phyloP scores from a whole-genome alignment of 2,888 invertebrate genomes.

The Neoaliturus tenellus region DNA sequence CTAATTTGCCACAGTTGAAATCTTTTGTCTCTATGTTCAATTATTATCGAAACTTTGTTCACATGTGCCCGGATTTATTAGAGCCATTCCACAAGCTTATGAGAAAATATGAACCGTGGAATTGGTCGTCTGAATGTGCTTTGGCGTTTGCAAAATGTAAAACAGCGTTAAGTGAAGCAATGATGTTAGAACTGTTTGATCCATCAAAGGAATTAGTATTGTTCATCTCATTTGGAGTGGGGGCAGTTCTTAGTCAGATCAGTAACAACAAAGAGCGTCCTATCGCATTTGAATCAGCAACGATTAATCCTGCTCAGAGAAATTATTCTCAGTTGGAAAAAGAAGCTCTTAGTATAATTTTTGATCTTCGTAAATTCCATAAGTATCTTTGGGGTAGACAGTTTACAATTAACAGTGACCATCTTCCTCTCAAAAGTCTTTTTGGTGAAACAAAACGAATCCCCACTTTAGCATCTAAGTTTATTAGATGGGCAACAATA shows the following conservation, averaged over 20 bases:
- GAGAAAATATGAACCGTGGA: constrained; percentile 28
- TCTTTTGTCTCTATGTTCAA: constrained; percentile 13
- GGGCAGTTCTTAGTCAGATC: neutral
- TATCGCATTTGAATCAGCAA: constrained; percentile 12
- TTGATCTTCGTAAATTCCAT: constrained; percentile 19
- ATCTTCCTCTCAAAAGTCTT: neutral
- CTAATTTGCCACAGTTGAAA: neutral
- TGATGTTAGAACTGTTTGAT: constrained; percentile 24
- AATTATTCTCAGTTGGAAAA: constrained; percentile 40
- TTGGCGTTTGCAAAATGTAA: constrained; percentile 10
- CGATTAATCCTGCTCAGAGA: neutral
- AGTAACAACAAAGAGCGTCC: neutral
- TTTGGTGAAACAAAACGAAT: no score
- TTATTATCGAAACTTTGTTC: constrained; percentile 35
- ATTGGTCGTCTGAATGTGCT: constrained; percentile 15
- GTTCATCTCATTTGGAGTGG: constrained; percentile 23
- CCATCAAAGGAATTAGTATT: constrained; percentile 37
- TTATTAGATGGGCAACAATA: constrained; percentile 1
- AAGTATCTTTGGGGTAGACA: constrained; percentile 26
- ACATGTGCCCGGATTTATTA: constrained; percentile 17
- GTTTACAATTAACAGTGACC: neutral
- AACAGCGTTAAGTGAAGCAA: neutral
- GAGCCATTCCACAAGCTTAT: constrained; percentile 17
- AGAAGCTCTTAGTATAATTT: neutral
- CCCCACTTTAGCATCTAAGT: neutral